These are phyloP conservation scores for Selenia dentaria DNA, from an alignment of 2,888 invertebrate species.

Conservation along the genomic window DNA sequence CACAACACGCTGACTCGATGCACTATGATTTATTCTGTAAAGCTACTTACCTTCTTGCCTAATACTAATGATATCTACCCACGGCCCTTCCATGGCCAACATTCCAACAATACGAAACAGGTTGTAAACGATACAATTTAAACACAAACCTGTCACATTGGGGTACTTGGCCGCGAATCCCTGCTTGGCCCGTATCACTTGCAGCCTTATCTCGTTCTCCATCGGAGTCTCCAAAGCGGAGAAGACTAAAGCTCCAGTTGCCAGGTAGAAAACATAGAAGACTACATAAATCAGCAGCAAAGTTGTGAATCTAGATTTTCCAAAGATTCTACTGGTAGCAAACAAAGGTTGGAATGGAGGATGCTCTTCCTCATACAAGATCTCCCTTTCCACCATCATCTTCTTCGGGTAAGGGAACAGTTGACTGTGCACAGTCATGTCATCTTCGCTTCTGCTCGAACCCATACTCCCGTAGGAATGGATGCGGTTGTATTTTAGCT, in stretches of 20 bases:
- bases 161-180: constrained; percentile 85
- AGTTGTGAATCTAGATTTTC: constrained; percentile 80
- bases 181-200: constrained; percentile 78
- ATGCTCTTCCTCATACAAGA: constrained; percentile 74
- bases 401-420: constrained; percentile 73
- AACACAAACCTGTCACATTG: constrained; percentile 84
- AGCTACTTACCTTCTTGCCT: background rate
- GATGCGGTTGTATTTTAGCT: constrained; percentile 59
- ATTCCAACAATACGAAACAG: constrained; percentile 12
- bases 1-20: too few relatives aligned
- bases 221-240: constrained; percentile 86
- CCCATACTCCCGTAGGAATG: constrained; percentile 78
- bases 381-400: constrained; percentile 68
- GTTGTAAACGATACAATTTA: constrained; percentile 1
- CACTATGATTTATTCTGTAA: background rate
- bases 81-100: constrained; percentile 16
- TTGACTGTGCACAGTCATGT: constrained; percentile 77
- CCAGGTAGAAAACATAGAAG: constrained; percentile 86
- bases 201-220: constrained; percentile 81
- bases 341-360: constrained; percentile 74
- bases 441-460: constrained; percentile 69
- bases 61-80: background rate
- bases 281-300: constrained; percentile 81
- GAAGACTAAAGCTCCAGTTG: constrained; percentile 88
- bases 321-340: constrained; percentile 73